Conservation (phyloP, 92 coral and sea anemone species). For the Phenganax stokvisi region DNA sequence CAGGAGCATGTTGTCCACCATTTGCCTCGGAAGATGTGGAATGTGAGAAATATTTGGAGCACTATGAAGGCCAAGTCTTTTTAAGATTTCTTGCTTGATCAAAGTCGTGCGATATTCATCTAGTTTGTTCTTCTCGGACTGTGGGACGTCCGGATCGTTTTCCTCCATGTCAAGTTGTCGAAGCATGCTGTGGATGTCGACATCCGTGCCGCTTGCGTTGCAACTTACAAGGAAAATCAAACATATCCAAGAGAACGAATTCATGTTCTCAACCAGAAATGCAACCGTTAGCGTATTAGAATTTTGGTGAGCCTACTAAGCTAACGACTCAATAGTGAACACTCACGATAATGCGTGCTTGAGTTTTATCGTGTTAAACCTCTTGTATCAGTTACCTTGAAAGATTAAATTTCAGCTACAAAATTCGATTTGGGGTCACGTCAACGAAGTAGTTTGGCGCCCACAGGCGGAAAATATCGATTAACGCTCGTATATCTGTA, state of each 20-base stretch:
- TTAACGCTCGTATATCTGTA: slow-evolving; percentile 14
- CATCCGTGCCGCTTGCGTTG: neutral
- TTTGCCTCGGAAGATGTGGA: slow-evolving; percentile 9
- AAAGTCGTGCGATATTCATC: slow-evolving; percentile 32
- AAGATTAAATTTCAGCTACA: slow-evolving; percentile 8
- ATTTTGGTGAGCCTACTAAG: neutral
- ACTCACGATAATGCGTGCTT: slow-evolving; percentile 4
- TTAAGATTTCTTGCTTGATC: slow-evolving; percentile 34
- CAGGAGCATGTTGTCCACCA: slow-evolving; percentile 11
- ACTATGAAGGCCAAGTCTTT: slow-evolving; percentile 23
- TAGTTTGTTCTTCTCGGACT: slow-evolving; percentile 11
- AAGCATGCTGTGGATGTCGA: slow-evolving; percentile 33
- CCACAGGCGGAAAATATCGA: slow-evolving; percentile 7
- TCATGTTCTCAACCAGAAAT: neutral
- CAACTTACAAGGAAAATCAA: neutral
- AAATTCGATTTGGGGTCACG: neutral
- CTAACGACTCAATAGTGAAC: slow-evolving; percentile 9
- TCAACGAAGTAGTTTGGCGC: neutral
- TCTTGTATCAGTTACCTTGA: neutral
- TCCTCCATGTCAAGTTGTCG: slow-evolving; percentile 22
- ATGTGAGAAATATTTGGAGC: slow-evolving; percentile 31
- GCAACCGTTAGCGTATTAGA: neutral
- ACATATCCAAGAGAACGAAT: neutral
- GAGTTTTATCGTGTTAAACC: slow-evolving; percentile 9
- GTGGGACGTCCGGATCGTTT: neutral